phyloP scores from a whole-genome alignment of 2,797 vertebrate genomes.

The Gobionotothen gibberifrons region DNA sequence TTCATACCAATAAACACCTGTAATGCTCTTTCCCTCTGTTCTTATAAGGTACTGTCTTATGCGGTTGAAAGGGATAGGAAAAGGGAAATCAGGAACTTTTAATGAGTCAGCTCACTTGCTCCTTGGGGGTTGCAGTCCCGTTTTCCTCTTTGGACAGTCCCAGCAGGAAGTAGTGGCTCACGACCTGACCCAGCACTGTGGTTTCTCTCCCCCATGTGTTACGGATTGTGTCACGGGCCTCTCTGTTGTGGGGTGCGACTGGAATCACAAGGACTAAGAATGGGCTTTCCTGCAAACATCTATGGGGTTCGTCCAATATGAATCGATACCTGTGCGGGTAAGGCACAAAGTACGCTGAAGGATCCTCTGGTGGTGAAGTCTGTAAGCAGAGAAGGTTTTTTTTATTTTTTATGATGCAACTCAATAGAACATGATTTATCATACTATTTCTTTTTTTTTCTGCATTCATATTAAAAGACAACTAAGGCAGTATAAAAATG shows the following conservation, averaged over 20 bases:
- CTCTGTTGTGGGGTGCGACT: constrained; percentile 41
- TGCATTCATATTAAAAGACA: neutral
- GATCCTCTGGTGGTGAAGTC: neutral
- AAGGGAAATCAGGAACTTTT: neutral
- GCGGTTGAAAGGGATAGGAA: neutral
- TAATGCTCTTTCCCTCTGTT: neutral
- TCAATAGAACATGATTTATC: no score
- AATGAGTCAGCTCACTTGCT: constrained; percentile 48
- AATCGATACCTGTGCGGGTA: constrained; percentile 52
- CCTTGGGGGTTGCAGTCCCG: neutral
- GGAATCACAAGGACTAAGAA: constrained; percentile 67
- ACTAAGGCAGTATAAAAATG: neutral
- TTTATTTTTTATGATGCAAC: neutral
- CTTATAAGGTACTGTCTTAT: neutral
- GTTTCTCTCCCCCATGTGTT: constrained; percentile 55
- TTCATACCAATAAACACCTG: neutral
- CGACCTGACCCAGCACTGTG: constrained; percentile 9
- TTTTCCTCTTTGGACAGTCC: constrained; percentile 30
- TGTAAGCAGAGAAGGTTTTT: constrained; percentile 14
- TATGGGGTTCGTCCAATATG: constrained; percentile 40
- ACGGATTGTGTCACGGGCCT: constrained; percentile 56
- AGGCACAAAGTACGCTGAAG: constrained; percentile 34
- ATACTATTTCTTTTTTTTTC: neutral
- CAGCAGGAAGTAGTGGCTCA: constrained; percentile 64
- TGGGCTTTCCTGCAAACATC: constrained; percentile 54